Conservation (phyloP, 2,797 vertebrate species). For the Tangara arthus region DNA sequence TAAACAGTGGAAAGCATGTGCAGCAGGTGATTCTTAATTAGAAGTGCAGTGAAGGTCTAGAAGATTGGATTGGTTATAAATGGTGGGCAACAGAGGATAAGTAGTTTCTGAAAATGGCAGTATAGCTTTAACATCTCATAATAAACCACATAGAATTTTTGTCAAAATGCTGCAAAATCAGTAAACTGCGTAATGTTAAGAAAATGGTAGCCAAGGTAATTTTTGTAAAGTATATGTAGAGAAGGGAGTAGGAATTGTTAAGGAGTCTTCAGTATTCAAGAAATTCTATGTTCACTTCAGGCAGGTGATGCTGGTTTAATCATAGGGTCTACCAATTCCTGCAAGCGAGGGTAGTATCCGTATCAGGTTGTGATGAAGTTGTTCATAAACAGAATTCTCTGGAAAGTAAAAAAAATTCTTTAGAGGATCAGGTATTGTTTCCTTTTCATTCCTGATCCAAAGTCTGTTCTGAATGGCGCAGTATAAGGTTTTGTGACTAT, state of each 20-base stretch:
- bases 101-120: constrained; percentile 66
- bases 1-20: constrained; percentile 71
- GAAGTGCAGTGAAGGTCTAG: constrained; percentile 70
- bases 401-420: not conserved
- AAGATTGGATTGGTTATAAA: constrained; percentile 73
- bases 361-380: not conserved
- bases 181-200: constrained; percentile 8
- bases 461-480: not conserved
- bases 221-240: not conserved
- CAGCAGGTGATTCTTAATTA: constrained; percentile 78
- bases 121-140: constrained; percentile 38
- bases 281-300: not conserved
- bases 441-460: not conserved
- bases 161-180: constrained; percentile 49
- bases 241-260: constrained; percentile 2
- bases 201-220: not conserved
- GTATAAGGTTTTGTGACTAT: not conserved
- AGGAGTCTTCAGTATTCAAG: not conserved
- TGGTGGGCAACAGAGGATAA: constrained; percentile 68
- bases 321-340: not conserved
- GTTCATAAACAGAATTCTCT: not conserved
- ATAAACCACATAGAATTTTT: constrained; percentile 26
- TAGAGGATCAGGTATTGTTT: not conserved
- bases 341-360: not conserved
- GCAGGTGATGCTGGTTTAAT: not conserved